Conservation (phyloP, 2,888 invertebrate genomes). For the Seira ritae region DNA sequence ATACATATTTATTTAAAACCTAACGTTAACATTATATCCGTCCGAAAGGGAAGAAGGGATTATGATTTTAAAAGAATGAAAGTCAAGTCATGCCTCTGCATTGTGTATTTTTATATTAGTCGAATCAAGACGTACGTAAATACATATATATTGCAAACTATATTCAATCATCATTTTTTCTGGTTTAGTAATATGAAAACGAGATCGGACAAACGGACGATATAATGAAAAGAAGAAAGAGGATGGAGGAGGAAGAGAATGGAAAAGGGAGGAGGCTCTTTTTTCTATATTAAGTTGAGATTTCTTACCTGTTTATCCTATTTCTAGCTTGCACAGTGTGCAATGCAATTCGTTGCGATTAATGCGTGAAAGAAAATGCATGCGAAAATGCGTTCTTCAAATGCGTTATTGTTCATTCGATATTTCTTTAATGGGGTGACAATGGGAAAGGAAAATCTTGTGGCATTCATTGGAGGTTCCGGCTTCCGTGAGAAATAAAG, state of each 20-base stretch:
- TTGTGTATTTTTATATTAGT: not conserved
- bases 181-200: not conserved
- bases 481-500: not conserved
- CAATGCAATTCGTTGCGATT: not conserved
- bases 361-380: constrained; percentile 4
- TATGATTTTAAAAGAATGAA: not conserved
- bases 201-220: not conserved
- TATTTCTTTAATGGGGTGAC: too few relatives aligned
- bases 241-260: not conserved
- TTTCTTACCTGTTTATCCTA: not conserved
- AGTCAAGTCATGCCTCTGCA: constrained; percentile 6
- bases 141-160: not conserved
- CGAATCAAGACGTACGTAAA: not conserved
- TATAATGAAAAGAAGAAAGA: not conserved
- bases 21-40: not conserved
- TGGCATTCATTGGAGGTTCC: not conserved
- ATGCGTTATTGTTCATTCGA: not conserved
- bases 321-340: not conserved
- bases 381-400: not conserved
- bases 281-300: not conserved
- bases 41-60: not conserved
- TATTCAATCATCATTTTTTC: not conserved
- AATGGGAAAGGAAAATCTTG: too few relatives aligned
- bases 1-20: too few relatives aligned
- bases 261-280: constrained; percentile 1